These are phyloP conservation scores for Labrus mixtus DNA, from an alignment of 2,113 vertebrate genomes.

Conservation along the genomic window DNA sequence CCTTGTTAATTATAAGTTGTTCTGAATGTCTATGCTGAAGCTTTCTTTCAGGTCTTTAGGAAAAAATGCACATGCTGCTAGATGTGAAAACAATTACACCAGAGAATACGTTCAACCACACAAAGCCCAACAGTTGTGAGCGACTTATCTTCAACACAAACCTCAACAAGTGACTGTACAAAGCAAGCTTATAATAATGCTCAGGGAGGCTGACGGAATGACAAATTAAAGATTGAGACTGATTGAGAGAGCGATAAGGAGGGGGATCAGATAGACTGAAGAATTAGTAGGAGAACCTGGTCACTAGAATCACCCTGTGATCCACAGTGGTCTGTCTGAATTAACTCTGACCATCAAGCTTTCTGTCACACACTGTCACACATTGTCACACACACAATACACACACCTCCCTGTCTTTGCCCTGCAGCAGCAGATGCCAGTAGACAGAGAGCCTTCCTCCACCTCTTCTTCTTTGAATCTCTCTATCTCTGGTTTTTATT, in stretches of 20 bases:
- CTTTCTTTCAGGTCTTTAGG: constrained; percentile 18
- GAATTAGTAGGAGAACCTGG: constrained; percentile 59
- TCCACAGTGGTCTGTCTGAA: constrained; percentile 78
- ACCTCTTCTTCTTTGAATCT: constrained; percentile 52
- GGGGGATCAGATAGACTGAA: constrained; percentile 32
- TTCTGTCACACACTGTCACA: constrained; percentile 38
- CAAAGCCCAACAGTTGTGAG: background rate
- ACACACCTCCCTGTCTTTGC: constrained; percentile 53
- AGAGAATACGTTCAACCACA: background rate
- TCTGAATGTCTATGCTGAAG: constrained; percentile 5
- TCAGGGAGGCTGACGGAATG: constrained; percentile 17
- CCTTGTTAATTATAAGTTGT: constrained; percentile 16
- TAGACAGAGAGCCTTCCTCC: constrained; percentile 63
- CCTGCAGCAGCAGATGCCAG: constrained; percentile 71
- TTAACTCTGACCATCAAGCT: constrained; percentile 71
- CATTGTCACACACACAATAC: constrained; percentile 46
- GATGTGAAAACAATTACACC: constrained; percentile 16
- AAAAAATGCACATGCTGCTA: constrained; percentile 3
- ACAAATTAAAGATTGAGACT: constrained; percentile 19
- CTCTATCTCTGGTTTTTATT: background rate
- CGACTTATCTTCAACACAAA: background rate
- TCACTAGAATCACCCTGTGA: constrained; percentile 64
- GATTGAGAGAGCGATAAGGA: constrained; percentile 4
- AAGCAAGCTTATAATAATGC: constrained; percentile 34
- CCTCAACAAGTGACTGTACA: background rate